Percentiles rank a stretch among this genome's conserved stretches.
phyloP scores from a whole-genome alignment of 2,888 invertebrate species.

The Dasysyrphus tricinctus region DNA sequence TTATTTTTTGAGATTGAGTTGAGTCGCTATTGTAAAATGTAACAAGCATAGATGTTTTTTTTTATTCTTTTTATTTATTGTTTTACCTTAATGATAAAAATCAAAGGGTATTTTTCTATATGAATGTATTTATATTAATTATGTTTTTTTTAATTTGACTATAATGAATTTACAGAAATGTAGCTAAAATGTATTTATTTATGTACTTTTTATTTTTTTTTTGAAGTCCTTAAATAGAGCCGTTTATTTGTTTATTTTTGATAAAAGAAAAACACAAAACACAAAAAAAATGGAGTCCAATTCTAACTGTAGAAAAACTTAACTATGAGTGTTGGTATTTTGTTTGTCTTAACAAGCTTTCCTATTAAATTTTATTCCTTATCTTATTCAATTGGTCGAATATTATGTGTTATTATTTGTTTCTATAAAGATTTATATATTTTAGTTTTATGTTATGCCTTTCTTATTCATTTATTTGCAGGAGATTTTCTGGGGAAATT shows the following conservation, averaged over 20 bases:
- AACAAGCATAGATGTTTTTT: conserved; percentile 70
- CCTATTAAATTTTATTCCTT: conserved; percentile 68
- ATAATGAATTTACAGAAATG: conserved; percentile 75
- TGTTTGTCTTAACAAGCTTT: conserved; percentile 52
- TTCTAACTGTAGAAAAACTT: conserved; percentile 38
- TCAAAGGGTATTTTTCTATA: conserved; percentile 75
- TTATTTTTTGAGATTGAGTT: conserved; percentile 54
- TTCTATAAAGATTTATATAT: conserved; percentile 56
- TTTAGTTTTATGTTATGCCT: conserved; percentile 41
- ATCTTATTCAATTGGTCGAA: conserved; percentile 76
- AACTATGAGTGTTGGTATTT: conserved; percentile 41
- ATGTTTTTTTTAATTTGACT: conserved; percentile 50
- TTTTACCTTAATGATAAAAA: conserved; percentile 70
- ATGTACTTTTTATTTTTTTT: conserved; percentile 49
- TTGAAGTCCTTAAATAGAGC: conserved; percentile 66
- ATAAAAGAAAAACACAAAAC: background rate
- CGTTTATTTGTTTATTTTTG: conserved; percentile 48
- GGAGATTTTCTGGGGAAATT: conserved; percentile 15
- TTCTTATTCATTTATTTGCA: conserved; percentile 49
- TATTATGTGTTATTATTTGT: conserved; percentile 72
- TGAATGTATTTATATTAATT: conserved; percentile 71
- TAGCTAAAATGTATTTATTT: conserved; percentile 67
- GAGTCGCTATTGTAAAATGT: conserved; percentile 77
- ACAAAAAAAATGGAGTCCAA: conserved; percentile 31
- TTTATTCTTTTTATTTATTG: too few relatives aligned